These are phyloP conservation scores for Lamproptera curius DNA, from an alignment of 2,888 invertebrate species.

Conservation along the genomic window DNA sequence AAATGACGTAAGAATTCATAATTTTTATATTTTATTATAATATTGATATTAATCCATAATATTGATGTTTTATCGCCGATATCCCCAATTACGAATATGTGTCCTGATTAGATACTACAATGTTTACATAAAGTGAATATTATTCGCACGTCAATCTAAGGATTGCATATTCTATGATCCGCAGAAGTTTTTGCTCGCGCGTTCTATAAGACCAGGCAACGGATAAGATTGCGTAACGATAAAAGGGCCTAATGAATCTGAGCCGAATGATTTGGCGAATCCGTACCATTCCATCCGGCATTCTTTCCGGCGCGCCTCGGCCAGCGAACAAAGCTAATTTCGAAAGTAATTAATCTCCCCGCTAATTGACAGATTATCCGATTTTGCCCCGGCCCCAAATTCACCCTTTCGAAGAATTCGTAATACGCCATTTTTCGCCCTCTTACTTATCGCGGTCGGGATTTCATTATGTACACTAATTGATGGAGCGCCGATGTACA, in stretches of 20 bases:
- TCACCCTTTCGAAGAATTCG: constrained; percentile 23
- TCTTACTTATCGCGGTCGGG: constrained; percentile 12
- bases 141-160: no score
- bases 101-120: no score
- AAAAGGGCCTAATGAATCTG: not conserved
- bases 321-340: constrained; percentile 24
- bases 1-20: no score
- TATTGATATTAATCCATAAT: no score
- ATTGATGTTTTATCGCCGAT: no score
- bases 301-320: constrained; percentile 12
- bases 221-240: no score
- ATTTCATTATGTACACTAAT: constrained; percentile 14
- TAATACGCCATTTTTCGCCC: constrained; percentile 17
- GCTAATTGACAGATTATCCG: constrained; percentile 37
- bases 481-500: constrained; percentile 7
- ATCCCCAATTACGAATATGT: no score
- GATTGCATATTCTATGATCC: no score
- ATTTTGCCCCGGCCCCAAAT: constrained; percentile 31
- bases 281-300: not conserved
- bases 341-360: constrained; percentile 33
- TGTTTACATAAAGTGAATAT: no score
- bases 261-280: not conserved
- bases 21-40: no score
- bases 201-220: no score
- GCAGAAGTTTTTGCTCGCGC: no score